Base-by-base conservation (phyloP, 1,140 invertebrate species). In the Drosophila ohnishii region DNA sequence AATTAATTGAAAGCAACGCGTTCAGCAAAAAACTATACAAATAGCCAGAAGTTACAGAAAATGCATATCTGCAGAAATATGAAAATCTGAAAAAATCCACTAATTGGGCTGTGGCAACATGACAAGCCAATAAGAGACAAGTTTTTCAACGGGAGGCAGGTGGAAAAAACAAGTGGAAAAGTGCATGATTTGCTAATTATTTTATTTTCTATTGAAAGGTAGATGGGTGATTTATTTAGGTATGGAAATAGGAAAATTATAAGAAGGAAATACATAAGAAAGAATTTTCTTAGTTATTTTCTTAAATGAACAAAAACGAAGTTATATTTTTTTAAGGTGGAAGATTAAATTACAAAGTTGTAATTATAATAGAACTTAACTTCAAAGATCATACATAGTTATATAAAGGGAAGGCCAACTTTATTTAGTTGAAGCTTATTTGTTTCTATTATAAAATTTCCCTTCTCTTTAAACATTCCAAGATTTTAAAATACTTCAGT, bases 1-100 rank as follows among this genome's bases (percentile, higher is more conserved):
- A 83, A 75, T 79, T 72, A 84, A 83, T 83, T 80, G 47, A 63
- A 63, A 60, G 65, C 55, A 16, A 62, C 53, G 32, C 28, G 30
- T 42, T n/a, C 16, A 6, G 34, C 25, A 60, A 39, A 53, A 55
- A 71, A 28, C n/a, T 25, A 11, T 25, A 35, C 44, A 74, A 78
- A 70, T 58, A 19, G 28, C 14, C 22, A 65, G 13, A 45, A 58
- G 25, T 45, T 37, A 45, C 28, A 69, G 40, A 70, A 69, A 32
- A 37, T 66, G 66, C 42, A 35, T 22, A 40, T 48, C 9, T 5
- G 14, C 11, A 50, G 6, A 50, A 30, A 50, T 62, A 25, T 40
- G 51, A 63, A 53, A 56, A 62, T 67, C 58, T 19, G 39, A 16
- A 11, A 45, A 70, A 37, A 6, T 55, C 19, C 32, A 69, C 74